phyloP scores from a whole-genome alignment of 2,113 vertebrate genomes.

The Monopterus albus region DNA sequence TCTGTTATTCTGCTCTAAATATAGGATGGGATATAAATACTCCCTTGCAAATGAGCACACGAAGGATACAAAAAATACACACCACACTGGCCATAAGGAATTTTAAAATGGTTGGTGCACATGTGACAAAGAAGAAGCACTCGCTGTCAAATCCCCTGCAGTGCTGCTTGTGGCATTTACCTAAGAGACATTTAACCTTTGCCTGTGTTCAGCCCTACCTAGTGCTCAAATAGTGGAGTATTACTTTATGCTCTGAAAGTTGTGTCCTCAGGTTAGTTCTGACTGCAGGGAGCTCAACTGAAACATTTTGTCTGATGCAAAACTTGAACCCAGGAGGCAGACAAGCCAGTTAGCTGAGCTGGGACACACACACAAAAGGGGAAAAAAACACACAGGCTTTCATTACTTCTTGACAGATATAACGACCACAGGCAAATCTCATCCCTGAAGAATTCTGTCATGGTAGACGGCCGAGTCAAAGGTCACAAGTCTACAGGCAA shows the following conservation, averaged over 20 bases:
- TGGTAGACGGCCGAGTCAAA: conserved; percentile 41
- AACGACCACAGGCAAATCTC: conserved; percentile 53
- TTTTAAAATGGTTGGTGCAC: too few relatives aligned
- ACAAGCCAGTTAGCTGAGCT: conserved; percentile 23
- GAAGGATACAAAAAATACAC: too few relatives aligned
- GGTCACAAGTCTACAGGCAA: conserved; percentile 43
- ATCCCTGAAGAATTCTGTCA: conserved; percentile 47
- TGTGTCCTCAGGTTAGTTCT: not conserved
- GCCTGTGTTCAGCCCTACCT: not conserved
- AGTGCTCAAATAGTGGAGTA: not conserved
- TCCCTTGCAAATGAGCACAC: too few relatives aligned
- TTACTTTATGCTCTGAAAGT: not conserved
- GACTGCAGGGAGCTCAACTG: not conserved
- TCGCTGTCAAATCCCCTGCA: not conserved
- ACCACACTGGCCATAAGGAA: not conserved
- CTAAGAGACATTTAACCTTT: not conserved
- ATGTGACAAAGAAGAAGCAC: not conserved
- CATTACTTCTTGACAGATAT: conserved; percentile 24
- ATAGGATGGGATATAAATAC: too few relatives aligned
- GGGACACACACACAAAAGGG: not conserved
- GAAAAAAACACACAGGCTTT: not conserved
- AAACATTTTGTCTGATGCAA: not conserved
- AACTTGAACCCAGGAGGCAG: not conserved
- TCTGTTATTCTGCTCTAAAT: too few relatives aligned
- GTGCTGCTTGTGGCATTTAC: conserved; percentile 2